Percentiles rank a stretch among this genome's conserved stretches.
Evolutionary conservation across 1,140 invertebrate species (phyloP).

Genomic region (Stegodyphus dumicola): DNA sequence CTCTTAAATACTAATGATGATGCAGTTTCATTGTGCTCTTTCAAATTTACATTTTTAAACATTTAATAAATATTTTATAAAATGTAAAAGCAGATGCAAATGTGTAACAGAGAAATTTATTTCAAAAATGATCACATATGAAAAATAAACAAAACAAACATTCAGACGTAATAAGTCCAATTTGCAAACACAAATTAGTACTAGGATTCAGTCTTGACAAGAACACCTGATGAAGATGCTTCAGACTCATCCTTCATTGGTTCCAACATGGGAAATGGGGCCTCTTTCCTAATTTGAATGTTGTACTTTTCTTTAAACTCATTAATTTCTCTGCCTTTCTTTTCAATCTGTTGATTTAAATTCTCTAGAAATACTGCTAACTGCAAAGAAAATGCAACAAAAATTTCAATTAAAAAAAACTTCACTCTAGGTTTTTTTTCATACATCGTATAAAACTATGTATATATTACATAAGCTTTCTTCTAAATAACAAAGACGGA

Average conservation of each 20-base stretch:
- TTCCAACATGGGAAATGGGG: background rate
- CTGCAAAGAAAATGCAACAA: slow-evolving; percentile 69
- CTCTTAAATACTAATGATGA: too few relatives aligned
- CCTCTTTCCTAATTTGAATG: slow-evolving; percentile 74
- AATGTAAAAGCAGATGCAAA: too few relatives aligned
- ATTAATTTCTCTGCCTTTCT: slow-evolving; percentile 92
- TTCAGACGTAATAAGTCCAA: too few relatives aligned
- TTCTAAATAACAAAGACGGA: too few relatives aligned
- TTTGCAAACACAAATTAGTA: background rate
- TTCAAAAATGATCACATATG: background rate
- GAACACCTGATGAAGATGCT: slow-evolving; percentile 59
- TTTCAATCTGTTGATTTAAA: slow-evolving; percentile 82
- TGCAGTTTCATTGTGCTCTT: too few relatives aligned
- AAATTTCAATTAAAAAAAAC: too few relatives aligned
- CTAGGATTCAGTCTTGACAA: slow-evolving; percentile 64
- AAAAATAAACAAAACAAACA: background rate
- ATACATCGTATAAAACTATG: too few relatives aligned
- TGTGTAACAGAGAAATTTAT: too few relatives aligned
- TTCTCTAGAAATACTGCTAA: slow-evolving; percentile 81
- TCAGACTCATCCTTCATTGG: slow-evolving; percentile 43
- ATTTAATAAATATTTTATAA: too few relatives aligned
- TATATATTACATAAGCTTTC: too few relatives aligned
- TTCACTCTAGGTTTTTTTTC: too few relatives aligned
- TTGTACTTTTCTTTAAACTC: slow-evolving; percentile 93
- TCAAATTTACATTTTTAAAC: too few relatives aligned